These are phyloP conservation scores for Galbula dea DNA, from an alignment of 2,113 vertebrate species.

Conservation along the genomic window DNA sequence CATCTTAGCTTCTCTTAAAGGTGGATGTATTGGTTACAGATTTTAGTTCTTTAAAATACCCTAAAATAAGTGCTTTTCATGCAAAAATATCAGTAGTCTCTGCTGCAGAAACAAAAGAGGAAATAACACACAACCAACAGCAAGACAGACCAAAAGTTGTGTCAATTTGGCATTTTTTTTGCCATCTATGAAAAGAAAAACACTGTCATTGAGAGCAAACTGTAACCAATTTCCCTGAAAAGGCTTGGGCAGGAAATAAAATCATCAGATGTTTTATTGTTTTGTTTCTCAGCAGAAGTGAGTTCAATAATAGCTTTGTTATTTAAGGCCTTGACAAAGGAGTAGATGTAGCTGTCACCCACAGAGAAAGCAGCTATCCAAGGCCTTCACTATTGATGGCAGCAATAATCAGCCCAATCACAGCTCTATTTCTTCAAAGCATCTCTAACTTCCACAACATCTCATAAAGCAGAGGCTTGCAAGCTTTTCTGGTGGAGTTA, in stretches of 20 bases:
- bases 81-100: not conserved
- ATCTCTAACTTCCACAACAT: not conserved
- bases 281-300: not conserved
- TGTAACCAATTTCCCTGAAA: not conserved
- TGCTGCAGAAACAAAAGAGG: not conserved
- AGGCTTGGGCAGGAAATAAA: not conserved
- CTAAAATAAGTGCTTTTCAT: not conserved
- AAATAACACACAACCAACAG: not conserved
- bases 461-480: not conserved
- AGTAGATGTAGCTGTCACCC: not conserved
- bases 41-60: not conserved
- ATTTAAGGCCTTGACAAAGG: not conserved
- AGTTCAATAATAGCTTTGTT: not conserved
- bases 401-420: conserved; percentile 1
- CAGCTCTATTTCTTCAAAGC: not conserved
- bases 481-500: fast-evolving
- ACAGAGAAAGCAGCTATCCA: not conserved
- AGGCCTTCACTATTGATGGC: not conserved
- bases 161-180: not conserved
- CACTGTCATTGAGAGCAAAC: not conserved
- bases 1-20: not conserved
- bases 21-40: not conserved
- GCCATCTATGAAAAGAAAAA: fast-evolving
- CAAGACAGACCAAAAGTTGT: not conserved
- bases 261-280: not conserved